These are phyloP conservation scores for Colossoma macropomum DNA, from an alignment of 2,113 vertebrate species.

Conservation along the genomic window DNA sequence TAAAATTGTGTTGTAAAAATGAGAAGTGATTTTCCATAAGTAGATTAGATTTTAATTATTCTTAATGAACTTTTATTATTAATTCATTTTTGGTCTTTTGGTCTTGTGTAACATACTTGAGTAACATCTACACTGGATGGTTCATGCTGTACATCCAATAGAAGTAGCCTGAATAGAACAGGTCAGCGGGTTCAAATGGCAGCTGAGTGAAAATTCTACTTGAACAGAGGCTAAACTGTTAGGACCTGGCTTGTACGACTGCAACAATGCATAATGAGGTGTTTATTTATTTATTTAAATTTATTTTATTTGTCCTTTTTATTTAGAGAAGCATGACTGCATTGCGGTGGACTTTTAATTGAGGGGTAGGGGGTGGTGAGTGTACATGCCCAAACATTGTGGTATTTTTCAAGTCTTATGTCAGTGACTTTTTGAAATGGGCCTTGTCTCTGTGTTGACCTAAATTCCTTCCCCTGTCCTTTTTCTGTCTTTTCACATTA, in stretches of 20 bases:
- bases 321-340: slow-evolving; percentile 11
- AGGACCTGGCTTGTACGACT: neutral
- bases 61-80: too few relatives aligned
- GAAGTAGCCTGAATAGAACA: neutral
- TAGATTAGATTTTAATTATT: too few relatives aligned
- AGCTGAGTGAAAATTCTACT: neutral
- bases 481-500: neutral
- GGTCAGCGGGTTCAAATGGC: neutral
- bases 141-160: neutral
- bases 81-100: too few relatives aligned
- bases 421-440: neutral
- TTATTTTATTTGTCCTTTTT: neutral
- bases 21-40: too few relatives aligned
- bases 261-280: neutral
- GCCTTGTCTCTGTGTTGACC: neutral
- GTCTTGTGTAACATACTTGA: neutral
- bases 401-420: neutral
- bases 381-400: neutral
- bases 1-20: too few relatives aligned
- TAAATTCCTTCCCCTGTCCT: neutral
- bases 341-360: slow-evolving; percentile 8
- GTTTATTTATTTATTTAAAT: neutral
- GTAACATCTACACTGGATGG: neutral
- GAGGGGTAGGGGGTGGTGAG: neutral
- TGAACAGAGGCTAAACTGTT: neutral